phyloP scores from a whole-genome alignment of 2,797 vertebrate species.

The Microcaecilia unicolor region DNA sequence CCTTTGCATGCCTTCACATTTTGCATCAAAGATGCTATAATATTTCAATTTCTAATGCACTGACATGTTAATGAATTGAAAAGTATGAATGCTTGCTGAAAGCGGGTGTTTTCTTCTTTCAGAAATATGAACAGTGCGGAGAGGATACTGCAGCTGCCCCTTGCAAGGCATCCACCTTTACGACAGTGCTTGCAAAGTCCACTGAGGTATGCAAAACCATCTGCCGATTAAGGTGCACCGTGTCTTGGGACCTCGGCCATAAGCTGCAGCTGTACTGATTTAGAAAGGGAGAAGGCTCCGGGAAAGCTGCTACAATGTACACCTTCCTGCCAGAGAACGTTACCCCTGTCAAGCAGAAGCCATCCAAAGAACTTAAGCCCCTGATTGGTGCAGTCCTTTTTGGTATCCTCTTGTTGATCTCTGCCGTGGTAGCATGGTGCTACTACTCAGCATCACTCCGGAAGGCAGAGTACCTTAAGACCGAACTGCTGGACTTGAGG shows the following conservation, averaged over 20 bases:
- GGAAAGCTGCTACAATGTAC: constrained; percentile 39
- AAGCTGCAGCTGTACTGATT: neutral
- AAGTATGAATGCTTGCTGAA: too few species aligned
- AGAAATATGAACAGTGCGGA: too few species aligned
- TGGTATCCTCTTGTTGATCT: constrained; percentile 70
- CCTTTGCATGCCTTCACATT: too few species aligned
- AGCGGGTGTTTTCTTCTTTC: too few species aligned
- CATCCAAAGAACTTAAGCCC: constrained; percentile 68
- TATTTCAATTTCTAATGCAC: too few species aligned
- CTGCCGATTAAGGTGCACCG: neutral
- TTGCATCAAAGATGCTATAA: too few species aligned
- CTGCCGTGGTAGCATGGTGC: constrained; percentile 82
- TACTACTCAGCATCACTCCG: constrained; percentile 83
- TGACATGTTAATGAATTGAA: too few species aligned
- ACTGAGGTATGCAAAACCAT: neutral
- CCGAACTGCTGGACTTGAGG: constrained; percentile 78
- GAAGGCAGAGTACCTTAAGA: constrained; percentile 79
- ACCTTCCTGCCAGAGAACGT: constrained; percentile 66
- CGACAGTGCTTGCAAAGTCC: neutral
- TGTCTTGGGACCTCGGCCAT: neutral
- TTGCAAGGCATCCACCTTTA: accelerated
- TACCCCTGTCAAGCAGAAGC: constrained; percentile 73
- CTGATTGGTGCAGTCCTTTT: constrained; percentile 67
- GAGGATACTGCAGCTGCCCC: neutral
- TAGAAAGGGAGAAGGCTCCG: neutral